Evolutionary conservation across 2,113 vertebrate genomes (phyloP).

Genomic region (Nannospalax galili): DNA sequence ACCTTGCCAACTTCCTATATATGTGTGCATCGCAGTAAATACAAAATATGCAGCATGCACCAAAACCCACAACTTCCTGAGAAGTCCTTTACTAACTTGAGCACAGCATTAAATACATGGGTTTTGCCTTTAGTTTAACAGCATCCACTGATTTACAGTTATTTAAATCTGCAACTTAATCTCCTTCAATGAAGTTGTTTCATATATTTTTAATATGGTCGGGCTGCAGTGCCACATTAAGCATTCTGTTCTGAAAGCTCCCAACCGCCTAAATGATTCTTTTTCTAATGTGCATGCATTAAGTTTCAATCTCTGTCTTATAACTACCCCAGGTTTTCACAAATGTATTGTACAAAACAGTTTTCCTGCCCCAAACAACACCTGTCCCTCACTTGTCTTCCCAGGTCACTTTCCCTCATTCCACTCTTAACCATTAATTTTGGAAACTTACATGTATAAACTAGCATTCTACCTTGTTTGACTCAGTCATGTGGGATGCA

Average conservation of each 20-base stretch:
- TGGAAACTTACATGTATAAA: too few relatives aligned
- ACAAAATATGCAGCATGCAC: background rate
- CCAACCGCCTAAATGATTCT: conserved; percentile 28
- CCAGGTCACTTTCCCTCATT: background rate
- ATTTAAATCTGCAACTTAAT: conserved; percentile 6
- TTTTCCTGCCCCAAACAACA: background rate
- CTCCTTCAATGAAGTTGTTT: conserved; percentile 36
- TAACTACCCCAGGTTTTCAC: background rate
- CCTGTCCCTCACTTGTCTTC: background rate
- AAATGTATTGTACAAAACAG: background rate
- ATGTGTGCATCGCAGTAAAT: background rate
- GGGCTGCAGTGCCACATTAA: conserved; percentile 27
- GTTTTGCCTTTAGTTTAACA: background rate
- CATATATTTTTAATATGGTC: conserved; percentile 48
- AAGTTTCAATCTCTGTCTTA: background rate
- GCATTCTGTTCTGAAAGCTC: background rate
- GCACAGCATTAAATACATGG: background rate
- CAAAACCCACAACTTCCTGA: background rate
- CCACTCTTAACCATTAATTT: background rate
- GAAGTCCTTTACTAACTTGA: background rate
- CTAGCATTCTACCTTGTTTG: background rate
- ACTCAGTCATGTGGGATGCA: background rate
- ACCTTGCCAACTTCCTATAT: background rate
- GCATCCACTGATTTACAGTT: conserved; percentile 8
- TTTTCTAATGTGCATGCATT: conserved; percentile 46